Percentiles rank a stretch among this genome's conserved stretches.
Evolutionary conservation across 2,888 invertebrate species (phyloP).

Genomic region (Ceratothoa steindachneri): DNA sequence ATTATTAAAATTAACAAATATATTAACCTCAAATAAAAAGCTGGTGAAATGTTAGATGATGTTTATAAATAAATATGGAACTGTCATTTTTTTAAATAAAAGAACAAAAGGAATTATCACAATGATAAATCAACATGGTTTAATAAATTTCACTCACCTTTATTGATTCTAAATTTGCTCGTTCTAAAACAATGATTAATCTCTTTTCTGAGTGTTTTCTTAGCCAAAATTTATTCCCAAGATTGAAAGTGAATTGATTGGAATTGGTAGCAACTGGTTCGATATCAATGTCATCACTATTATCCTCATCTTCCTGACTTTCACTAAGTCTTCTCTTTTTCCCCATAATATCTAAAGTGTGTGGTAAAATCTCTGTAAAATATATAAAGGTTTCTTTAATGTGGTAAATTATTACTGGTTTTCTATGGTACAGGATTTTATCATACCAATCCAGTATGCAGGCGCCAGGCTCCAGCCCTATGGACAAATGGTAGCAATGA

Average conservation of each 20-base stretch:
- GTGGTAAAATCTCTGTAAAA: too few relatives aligned
- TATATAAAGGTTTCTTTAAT: too few relatives aligned
- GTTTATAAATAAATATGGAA: neutral
- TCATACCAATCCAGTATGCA: too few relatives aligned
- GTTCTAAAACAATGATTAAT: constrained; percentile 85
- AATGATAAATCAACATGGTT: constrained; percentile 22
- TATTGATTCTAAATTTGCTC: constrained; percentile 90
- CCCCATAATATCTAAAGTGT: constrained; percentile 14
- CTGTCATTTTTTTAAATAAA: neutral
- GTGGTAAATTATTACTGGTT: too few relatives aligned
- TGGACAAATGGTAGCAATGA: too few relatives aligned
- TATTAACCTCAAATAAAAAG: too few relatives aligned
- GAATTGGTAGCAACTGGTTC: neutral
- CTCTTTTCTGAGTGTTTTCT: constrained; percentile 58
- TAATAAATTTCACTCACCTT: constrained; percentile 64
- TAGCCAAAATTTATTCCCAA: constrained; percentile 13
- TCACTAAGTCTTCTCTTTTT: constrained; percentile 22
- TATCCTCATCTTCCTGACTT: neutral
- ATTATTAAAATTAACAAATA: too few relatives aligned
- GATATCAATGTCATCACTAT: neutral
- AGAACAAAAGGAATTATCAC: neutral
- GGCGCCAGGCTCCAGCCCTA: too few relatives aligned
- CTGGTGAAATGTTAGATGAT: too few relatives aligned
- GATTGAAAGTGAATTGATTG: neutral
- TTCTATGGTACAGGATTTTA: too few relatives aligned